Evolutionary conservation across 2,888 invertebrate genomes (phyloP), one percentile per base, ranked within the genome.

Genomic region (Ariolimax columbianus): DNA sequence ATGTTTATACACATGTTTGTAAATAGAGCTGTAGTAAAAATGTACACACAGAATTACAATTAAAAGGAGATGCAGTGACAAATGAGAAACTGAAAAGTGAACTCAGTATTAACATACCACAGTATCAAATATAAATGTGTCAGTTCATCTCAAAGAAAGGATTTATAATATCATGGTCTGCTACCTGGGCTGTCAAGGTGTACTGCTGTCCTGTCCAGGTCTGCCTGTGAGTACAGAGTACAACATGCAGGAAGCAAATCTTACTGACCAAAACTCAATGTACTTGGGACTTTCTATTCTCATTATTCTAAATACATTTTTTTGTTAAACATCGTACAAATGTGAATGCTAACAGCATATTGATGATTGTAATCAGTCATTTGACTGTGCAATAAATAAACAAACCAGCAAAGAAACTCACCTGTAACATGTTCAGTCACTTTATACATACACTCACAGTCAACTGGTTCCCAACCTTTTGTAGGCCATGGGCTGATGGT

Each of bases 51-150:
- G n/a, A 47, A 47, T 14, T 9, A 47, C 14, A 47, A 47, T 47
- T 47, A 47, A 47, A 47, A 47, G 59, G 59, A n/a, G 59, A n/a
- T 63, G 59, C n/a, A 63, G n/a, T 63, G 4, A 63, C 26, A 6
- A 6, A 63, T 63, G 55, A 4, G 23, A 63, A 63, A 4, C 4
- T 0, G 7, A 63, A 63, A 55, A 23, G n/a, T n/a, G 17, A 63
- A 23, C n/a, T 63, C n/a, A 63, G n/a, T 7, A 63, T 63, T 7
- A 7, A 63, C n/a, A 63, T 63, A n/a, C 23, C 55, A 55, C 55
- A 55, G 59, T 63, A 63, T 63, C 59, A 63, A 63, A 63, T 63
- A 63, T 63, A 63, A 63, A 63, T 63, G n/a, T 63, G 59, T 4
- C n/a, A n/a, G 59, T 4, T 26, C 59, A 63, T 26, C 59, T 6